These are phyloP conservation scores for Trinectes maculatus DNA, from an alignment of 2,113 vertebrate species.

Conservation along the genomic window DNA sequence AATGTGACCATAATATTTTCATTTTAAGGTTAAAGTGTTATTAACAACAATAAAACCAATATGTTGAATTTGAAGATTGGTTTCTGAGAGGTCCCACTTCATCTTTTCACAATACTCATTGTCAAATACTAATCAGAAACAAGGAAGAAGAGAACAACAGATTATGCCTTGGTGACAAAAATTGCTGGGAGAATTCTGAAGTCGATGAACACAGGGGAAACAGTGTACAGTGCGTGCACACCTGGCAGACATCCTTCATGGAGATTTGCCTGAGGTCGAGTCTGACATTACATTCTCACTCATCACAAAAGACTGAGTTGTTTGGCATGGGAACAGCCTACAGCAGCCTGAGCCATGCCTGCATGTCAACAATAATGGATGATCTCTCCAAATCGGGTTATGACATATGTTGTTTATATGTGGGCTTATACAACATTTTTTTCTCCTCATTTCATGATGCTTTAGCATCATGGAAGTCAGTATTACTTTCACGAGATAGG, in stretches of 20 bases:
- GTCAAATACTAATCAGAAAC: slow-evolving; percentile 21
- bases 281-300: slow-evolving; percentile 65
- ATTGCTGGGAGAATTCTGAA: slow-evolving; percentile 13
- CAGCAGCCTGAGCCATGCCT: slow-evolving; percentile 13
- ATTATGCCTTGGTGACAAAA: slow-evolving; percentile 10
- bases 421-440: not conserved
- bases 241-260: slow-evolving; percentile 62
- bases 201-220: slow-evolving; percentile 25
- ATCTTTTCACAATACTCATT: not conserved
- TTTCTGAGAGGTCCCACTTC: not conserved
- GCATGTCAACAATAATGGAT: slow-evolving; percentile 46
- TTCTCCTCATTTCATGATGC: not conserved
- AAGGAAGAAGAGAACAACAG: not conserved
- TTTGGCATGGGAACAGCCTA: slow-evolving; percentile 48
- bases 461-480: not conserved
- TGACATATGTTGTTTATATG: slow-evolving; percentile 37
- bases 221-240: slow-evolving; percentile 40
- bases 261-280: slow-evolving; percentile 51
- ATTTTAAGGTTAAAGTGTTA: not conserved
- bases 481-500: too few species aligned
- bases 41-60: not conserved
- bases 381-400: slow-evolving; percentile 18
- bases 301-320: slow-evolving; percentile 56
- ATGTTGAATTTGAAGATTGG: not conserved
- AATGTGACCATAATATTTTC: not conserved